These are phyloP conservation scores for Fistularia tabacaria DNA, from an alignment of 2,797 vertebrate species.

Conservation along the genomic window DNA sequence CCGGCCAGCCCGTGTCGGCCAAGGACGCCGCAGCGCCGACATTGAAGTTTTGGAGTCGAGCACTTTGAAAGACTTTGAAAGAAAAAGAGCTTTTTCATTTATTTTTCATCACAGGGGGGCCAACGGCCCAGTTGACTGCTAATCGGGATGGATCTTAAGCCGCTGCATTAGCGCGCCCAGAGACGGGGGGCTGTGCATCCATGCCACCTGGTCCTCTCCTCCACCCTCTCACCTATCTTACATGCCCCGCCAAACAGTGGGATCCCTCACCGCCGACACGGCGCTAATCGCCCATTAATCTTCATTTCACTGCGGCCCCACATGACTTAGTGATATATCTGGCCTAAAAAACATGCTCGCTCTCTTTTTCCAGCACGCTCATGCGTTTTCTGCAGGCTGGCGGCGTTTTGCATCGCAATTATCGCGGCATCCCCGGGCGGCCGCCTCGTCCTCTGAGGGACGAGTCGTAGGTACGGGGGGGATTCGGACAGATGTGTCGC, in stretches of 20 bases:
- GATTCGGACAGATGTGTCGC: conserved; percentile 47
- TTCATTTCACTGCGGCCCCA: conserved; percentile 44
- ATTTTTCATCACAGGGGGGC: background rate
- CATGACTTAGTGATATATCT: conserved; percentile 25
- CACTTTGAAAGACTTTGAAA: background rate
- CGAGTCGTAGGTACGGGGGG: conserved; percentile 41
- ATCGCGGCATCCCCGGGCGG: conserved; percentile 45
- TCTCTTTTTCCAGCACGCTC: conserved; percentile 18
- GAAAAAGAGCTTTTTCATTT: background rate
- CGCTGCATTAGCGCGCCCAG: conserved; percentile 7
- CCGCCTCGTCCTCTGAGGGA: conserved; percentile 43
- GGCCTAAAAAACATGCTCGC: conserved; percentile 30
- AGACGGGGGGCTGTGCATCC: conserved; percentile 7
- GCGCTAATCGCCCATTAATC: conserved; percentile 59
- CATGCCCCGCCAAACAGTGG: conserved; percentile 43
- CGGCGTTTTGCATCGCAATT: conserved; percentile 50
- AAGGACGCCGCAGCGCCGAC: background rate
- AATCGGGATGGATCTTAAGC: conserved; percentile 35
- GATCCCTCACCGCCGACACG: conserved; percentile 39
- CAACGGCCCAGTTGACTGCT: conserved; percentile 10
- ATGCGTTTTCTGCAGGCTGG: conserved; percentile 12
- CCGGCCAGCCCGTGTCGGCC: too few species aligned
- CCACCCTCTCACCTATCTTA: conserved; percentile 42
- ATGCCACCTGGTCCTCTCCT: conserved; percentile 55
- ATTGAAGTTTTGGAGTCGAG: conserved; percentile 17